These are phyloP conservation scores for Andrena bucephala DNA, from an alignment of 2,888 invertebrate genomes.

Conservation along the genomic window DNA sequence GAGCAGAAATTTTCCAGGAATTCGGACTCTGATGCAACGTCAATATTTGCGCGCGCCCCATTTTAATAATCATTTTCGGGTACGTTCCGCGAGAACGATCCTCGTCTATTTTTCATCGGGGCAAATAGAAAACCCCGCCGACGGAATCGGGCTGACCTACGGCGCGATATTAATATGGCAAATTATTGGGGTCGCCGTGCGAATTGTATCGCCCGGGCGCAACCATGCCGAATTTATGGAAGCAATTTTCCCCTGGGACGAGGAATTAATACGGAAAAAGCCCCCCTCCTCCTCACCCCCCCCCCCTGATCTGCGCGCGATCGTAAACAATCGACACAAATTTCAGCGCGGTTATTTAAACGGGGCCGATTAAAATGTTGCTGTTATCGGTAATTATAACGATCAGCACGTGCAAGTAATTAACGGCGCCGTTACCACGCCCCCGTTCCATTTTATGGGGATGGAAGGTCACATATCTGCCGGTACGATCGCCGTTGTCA, in stretches of 20 bases:
- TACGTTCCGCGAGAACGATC: background rate
- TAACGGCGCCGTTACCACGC: conserved; percentile 48
- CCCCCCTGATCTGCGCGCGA: background rate
- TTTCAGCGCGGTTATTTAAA: conserved; percentile 60
- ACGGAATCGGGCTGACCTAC: conserved; percentile 11
- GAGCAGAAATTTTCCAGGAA: too few relatives aligned
- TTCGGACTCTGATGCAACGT: background rate
- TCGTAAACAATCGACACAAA: conserved; percentile 60
- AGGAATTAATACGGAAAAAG: conserved; percentile 59
- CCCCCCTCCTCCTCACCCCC: background rate
- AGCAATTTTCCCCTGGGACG: conserved; percentile 46
- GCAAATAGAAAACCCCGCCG: background rate
- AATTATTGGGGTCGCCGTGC: conserved; percentile 39
- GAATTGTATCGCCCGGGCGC: conserved; percentile 33
- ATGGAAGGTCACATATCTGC: conserved; percentile 19
- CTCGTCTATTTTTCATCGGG: background rate
- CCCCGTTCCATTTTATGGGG: conserved; percentile 19
- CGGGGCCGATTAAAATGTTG: conserved; percentile 61
- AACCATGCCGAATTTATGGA: conserved; percentile 52
- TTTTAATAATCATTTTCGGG: conserved; percentile 2
- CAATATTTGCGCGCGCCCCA: background rate
- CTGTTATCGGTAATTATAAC: conserved; percentile 61
- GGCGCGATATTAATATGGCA: conserved; percentile 48
- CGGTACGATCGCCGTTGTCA: conserved; percentile 16
- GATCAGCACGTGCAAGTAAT: conserved; percentile 56